Percentiles rank a stretch among this genome's conserved stretches.
phyloP scores from a whole-genome alignment of 2,113 vertebrate species.

The Tachycineta bicolor region DNA sequence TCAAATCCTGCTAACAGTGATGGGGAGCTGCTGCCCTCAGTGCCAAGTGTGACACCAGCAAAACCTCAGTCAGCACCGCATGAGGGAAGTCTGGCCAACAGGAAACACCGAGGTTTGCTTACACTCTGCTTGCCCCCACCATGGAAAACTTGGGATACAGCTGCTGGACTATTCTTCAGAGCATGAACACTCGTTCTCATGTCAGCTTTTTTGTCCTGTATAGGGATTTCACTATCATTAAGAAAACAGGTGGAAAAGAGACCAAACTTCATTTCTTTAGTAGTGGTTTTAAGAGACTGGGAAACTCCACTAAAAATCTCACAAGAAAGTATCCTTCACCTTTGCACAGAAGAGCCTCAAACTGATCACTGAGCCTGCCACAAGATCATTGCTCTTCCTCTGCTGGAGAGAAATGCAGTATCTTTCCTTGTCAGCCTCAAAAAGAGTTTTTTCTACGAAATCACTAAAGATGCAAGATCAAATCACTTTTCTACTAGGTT shows the following conservation, averaged over 20 bases:
- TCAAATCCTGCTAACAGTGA: background rate
- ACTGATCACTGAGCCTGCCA: background rate
- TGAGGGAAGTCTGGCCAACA: accelerated
- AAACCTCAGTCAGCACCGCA: background rate
- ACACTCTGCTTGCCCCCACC: background rate
- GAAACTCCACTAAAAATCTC: background rate
- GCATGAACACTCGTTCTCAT: background rate
- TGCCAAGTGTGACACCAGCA: background rate
- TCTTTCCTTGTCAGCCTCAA: background rate
- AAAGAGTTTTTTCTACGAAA: background rate
- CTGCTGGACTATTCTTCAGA: background rate
- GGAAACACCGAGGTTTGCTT: accelerated
- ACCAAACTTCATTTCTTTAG: background rate
- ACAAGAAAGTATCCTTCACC: background rate
- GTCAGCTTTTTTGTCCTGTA: background rate
- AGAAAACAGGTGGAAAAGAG: background rate
- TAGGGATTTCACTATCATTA: background rate
- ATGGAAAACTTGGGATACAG: background rate
- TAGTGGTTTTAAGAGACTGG: background rate
- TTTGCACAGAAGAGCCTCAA: background rate
- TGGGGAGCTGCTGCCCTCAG: background rate
- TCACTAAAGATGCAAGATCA: background rate
- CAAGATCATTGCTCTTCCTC: background rate
- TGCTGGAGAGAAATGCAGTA: background rate
- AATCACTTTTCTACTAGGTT: background rate